Evolutionary conservation across 2,113 vertebrate genomes (phyloP).

Genomic region (Agapornis roseicollis): DNA sequence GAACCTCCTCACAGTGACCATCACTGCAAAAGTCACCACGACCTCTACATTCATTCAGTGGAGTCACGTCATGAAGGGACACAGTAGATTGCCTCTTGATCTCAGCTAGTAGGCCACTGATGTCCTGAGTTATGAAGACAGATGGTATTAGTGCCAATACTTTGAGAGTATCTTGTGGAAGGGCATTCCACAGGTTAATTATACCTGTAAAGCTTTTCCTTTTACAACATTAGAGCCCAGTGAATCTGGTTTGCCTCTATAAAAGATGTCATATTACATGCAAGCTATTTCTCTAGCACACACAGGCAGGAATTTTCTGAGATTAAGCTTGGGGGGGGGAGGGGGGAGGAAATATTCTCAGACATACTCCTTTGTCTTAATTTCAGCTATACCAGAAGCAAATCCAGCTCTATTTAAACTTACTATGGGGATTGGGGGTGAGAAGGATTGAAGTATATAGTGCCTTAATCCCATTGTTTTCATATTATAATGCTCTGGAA

Average conservation of each 20-base stretch:
- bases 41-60: background rate
- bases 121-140: slow-evolving; percentile 17
- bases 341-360: background rate
- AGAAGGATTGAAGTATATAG: background rate
- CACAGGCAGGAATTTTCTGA: background rate
- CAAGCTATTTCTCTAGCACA: background rate
- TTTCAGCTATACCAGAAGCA: background rate
- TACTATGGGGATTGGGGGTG: background rate
- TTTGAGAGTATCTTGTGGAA: background rate
- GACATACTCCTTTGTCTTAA: background rate
- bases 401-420: background rate
- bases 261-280: background rate
- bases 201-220: background rate
- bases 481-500: background rate
- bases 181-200: slow-evolving; percentile 40
- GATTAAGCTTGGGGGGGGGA: background rate
- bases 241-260: background rate
- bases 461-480: background rate
- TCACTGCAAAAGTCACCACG: background rate
- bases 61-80: background rate
- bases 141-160: background rate
- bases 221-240: background rate
- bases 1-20: background rate
- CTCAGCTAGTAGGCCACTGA: background rate
- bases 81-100: background rate